Base-by-base conservation (phyloP, 2,888 invertebrate species). In the Saturnia pavonia region DNA sequence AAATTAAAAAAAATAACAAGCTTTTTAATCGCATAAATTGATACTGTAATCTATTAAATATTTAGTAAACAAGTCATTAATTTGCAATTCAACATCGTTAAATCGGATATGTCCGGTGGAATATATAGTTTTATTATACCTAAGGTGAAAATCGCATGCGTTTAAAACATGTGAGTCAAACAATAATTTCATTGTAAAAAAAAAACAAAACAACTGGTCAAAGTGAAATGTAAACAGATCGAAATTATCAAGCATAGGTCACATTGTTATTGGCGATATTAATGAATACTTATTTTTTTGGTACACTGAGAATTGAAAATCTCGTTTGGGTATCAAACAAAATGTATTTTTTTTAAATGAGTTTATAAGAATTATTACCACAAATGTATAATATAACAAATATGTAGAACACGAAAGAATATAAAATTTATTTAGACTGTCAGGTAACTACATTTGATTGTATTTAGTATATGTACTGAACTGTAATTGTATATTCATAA, bases 121-220 rank as follows among this genome's bases (percentile, higher is more conserved):
- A 19, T 27, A 27, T 14, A 60, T 27, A 34, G 9, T 65, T 65
- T 65, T 40, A 65, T 65, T 65, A 65, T 65, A 65, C 40, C 65
- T 65, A 65, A 65, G 65, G 40, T 65, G 65, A 40, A 65, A 65
- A 65, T 16, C 19, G 3, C 34, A 40, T 65, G 40, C 9, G 19
- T 65, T 65, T 65, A 65, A 65, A 40, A 65, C 11, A n/a, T 40
- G 2, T n/a, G 40, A 40, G 40, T 40, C 40, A 65, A n/a, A 40
- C 40, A 34, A n/a, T 25, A 57, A 11, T 51, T 22, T 48, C n/a
- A 54, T n/a, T 40, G 19, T 51, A 34, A 68, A 68, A 40, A 68
- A 34, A 68, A 68, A 40, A 68, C 40, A 68, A 54, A 40, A 54
- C 67, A 34, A 68, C n/a, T 51, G 54, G 48, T 68, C 8, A n/a